These are phyloP conservation scores for Drosophila atroscutellata DNA, from an alignment of 2,888 invertebrate genomes.

Conservation along the genomic window DNA sequence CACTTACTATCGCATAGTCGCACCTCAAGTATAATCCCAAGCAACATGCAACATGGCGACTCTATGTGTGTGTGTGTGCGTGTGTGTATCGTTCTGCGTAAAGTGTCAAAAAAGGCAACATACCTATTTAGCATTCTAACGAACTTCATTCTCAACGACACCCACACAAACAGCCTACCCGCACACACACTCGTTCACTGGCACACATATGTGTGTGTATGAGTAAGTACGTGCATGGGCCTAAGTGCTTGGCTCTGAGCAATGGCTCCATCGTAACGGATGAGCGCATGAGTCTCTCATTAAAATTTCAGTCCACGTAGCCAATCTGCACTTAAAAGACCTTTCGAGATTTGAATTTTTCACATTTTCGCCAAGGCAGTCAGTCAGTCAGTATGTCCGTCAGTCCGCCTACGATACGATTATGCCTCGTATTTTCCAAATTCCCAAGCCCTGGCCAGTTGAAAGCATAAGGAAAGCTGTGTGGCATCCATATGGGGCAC, in stretches of 20 bases:
- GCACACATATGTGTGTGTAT: constrained; percentile 25
- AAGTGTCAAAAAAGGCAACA: constrained; percentile 52
- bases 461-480: constrained; percentile 14
- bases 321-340: constrained; percentile 77
- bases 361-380: constrained; percentile 64
- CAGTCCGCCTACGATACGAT: constrained; percentile 42
- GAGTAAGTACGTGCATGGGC: constrained; percentile 55
- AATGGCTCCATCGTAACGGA: constrained; percentile 34
- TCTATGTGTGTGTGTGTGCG: constrained; percentile 10
- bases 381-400: constrained; percentile 41
- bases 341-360: constrained; percentile 76
- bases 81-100: constrained; percentile 22
- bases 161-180: constrained; percentile 16
- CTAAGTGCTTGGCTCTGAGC: constrained; percentile 53
- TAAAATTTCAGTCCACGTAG: constrained; percentile 77
- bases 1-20: constrained; percentile 52
- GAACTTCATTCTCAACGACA: constrained; percentile 56
- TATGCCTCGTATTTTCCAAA: constrained; percentile 27
- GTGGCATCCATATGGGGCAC: constrained; percentile 30
- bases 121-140: constrained; percentile 68
- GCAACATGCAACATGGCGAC: constrained; percentile 1
- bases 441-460: constrained; percentile 19
- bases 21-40: constrained; percentile 14
- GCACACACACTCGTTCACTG: not conserved
- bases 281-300: constrained; percentile 55